phyloP scores from a whole-genome alignment of 2,797 vertebrate genomes.

The Neopelma chrysocephalum region DNA sequence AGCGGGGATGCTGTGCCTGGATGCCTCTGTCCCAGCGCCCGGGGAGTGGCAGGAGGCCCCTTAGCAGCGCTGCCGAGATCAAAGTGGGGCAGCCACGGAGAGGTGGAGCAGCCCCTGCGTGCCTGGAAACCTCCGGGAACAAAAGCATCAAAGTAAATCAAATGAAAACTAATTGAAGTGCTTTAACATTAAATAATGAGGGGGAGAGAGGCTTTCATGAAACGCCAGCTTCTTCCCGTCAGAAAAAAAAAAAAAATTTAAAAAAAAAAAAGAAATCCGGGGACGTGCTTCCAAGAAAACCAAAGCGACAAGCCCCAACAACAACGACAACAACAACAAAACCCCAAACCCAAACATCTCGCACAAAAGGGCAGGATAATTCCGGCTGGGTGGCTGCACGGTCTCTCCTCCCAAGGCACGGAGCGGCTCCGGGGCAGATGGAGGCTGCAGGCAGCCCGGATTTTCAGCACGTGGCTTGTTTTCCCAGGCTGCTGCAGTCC shows the following conservation, averaged over 20 bases:
- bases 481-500: not conserved
- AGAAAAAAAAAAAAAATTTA: not conserved
- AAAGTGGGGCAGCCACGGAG: constrained; percentile 29
- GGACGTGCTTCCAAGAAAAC: not conserved
- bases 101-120: constrained; percentile 35
- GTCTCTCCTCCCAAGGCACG: not conserved
- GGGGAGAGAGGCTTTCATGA: constrained; percentile 2
- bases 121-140: constrained; percentile 10
- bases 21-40: not conserved
- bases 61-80: constrained; percentile 61
- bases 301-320: not conserved
- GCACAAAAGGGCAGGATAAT: not conserved
- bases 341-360: not conserved
- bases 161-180: constrained; percentile 38
- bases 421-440: accelerated
- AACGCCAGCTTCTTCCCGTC: constrained; percentile 35
- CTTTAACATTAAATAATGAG: constrained; percentile 11
- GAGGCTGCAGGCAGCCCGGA: not conserved
- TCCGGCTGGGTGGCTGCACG: not conserved
- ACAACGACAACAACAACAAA: not conserved
- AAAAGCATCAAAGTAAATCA: constrained; percentile 66
- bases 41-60: constrained; percentile 50
- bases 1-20: not conserved
- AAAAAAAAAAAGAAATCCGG: not conserved
- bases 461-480: accelerated